A percentile compares a stretch with the other conserved stretches of the same genome.
phyloP scores from a whole-genome alignment of 2,888 invertebrate species.

The Maniola hyperantus region DNA sequence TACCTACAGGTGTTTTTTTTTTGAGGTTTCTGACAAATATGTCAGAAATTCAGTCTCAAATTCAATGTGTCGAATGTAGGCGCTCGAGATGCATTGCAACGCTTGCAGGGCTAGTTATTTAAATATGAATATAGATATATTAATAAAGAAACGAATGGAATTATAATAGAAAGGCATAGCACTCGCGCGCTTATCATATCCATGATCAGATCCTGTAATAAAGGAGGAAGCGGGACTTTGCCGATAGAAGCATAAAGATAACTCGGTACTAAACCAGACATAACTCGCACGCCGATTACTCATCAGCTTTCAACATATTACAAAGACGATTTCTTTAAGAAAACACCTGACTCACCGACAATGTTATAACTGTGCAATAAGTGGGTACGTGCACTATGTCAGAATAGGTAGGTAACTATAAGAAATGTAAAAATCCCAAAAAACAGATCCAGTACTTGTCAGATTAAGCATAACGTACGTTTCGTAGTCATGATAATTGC shows the following conservation, averaged over 20 bases:
- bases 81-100: no score
- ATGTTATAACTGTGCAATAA: slow-evolving; percentile 29
- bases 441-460: no score
- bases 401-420: background rate
- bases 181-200: slow-evolving; percentile 38
- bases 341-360: slow-evolving; percentile 49
- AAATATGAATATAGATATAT: background rate
- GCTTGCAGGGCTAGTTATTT: no score
- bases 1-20: no score
- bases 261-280: slow-evolving; percentile 55
- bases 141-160: slow-evolving; percentile 15
- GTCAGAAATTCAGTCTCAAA: no score
- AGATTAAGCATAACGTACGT: no score
- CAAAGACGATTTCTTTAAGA: slow-evolving; percentile 48
- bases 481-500: no score
- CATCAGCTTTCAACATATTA: slow-evolving; percentile 45
- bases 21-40: no score
- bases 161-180: slow-evolving; percentile 19
- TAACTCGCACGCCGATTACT: slow-evolving; percentile 51
- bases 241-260: slow-evolving; percentile 57
- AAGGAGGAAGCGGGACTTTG: slow-evolving; percentile 53
- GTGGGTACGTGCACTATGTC: background rate
- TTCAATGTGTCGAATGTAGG: no score
- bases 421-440: background rate
- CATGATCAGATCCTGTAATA: slow-evolving; percentile 48